A percentile compares a stretch with the other conserved stretches of the same genome.
These are phyloP conservation scores for Exephanes ischioxanthus DNA, from an alignment of 2,888 invertebrate species.

Conservation along the genomic window DNA sequence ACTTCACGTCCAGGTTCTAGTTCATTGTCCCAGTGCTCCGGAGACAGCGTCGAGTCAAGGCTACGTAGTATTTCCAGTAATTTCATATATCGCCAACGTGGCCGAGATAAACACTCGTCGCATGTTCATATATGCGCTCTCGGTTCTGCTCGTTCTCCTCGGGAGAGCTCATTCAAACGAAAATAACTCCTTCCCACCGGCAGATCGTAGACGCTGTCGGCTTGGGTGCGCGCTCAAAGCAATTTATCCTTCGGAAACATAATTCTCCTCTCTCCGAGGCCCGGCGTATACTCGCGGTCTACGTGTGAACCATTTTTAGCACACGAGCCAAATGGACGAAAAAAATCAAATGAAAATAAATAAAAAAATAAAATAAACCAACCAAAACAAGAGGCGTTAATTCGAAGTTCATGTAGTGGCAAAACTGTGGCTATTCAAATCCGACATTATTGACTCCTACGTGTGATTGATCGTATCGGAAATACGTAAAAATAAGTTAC, in stretches of 20 bases:
- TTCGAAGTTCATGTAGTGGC: constrained; percentile 2
- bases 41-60: constrained; percentile 68
- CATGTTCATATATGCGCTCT: constrained; percentile 33
- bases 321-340: not conserved
- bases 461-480: constrained; percentile 29
- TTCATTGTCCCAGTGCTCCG: constrained; percentile 71
- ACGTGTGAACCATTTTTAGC: constrained; percentile 10
- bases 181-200: constrained; percentile 47
- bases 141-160: constrained; percentile 50
- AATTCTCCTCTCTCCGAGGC: constrained; percentile 20
- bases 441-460: constrained; percentile 5
- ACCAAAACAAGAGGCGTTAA: constrained; percentile 32
- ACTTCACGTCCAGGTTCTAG: constrained; percentile 49
- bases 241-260: constrained; percentile 38
- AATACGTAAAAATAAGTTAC: not conserved
- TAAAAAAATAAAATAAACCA: not conserved
- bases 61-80: constrained; percentile 61
- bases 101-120: constrained; percentile 29
- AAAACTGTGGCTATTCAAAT: not conserved
- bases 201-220: constrained; percentile 3
- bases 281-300: not conserved
- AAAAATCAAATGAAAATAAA: constrained; percentile 1
- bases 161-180: constrained; percentile 35
- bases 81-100: constrained; percentile 52
- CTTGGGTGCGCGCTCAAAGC: constrained; percentile 13